These are phyloP conservation scores for Leptinotarsa texana DNA, from an alignment of 1,140 invertebrate genomes.

Conservation along the genomic window DNA sequence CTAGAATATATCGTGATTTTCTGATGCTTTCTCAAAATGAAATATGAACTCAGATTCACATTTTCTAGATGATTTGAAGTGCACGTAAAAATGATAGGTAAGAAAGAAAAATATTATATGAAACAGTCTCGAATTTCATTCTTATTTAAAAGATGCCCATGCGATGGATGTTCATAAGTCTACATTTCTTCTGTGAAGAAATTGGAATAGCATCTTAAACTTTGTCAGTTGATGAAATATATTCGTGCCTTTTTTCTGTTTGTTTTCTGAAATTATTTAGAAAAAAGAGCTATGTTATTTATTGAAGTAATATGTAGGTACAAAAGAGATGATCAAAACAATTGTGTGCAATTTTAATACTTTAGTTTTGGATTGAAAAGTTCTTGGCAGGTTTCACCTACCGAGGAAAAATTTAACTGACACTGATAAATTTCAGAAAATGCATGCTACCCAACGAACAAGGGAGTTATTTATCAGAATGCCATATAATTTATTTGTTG, in stretches of 20 bases:
- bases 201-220: background rate
- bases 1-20: too few relatives aligned
- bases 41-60: too few relatives aligned
- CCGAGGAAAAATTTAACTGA: too few relatives aligned
- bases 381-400: background rate
- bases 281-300: background rate
- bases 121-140: too few relatives aligned
- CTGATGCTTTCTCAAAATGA: too few relatives aligned
- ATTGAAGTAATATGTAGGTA: background rate
- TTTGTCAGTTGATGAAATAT: background rate
- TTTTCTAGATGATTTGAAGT: too few relatives aligned
- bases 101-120: too few relatives aligned
- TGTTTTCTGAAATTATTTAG: background rate
- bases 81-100: too few relatives aligned
- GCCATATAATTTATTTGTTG: constrained; percentile 3
- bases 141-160: too few relatives aligned
- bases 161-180: background rate
- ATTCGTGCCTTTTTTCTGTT: background rate
- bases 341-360: background rate
- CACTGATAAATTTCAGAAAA: background rate
- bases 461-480: background rate
- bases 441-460: background rate
- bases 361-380: background rate
- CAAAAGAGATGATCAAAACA: background rate
- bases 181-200: constrained; percentile 5